phyloP scores from a whole-genome alignment of 2,113 vertebrate species.

The Pelusios castaneus region DNA sequence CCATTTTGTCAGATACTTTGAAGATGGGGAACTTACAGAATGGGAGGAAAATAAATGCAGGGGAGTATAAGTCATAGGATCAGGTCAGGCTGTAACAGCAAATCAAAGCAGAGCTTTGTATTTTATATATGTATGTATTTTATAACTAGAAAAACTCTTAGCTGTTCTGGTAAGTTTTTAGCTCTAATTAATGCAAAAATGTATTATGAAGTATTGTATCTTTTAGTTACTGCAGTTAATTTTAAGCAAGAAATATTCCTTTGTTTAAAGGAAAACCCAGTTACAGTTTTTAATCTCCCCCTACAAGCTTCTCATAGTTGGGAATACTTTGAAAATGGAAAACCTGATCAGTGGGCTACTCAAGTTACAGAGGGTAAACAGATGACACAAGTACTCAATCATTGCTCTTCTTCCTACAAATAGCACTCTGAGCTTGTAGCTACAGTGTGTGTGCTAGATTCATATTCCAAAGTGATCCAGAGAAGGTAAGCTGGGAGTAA shows the following conservation, averaged over 20 bases:
- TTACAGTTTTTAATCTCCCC: not conserved
- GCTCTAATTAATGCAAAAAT: not conserved
- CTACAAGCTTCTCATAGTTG: accelerated
- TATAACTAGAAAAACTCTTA: not conserved
- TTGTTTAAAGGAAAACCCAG: not conserved
- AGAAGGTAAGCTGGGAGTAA: not conserved
- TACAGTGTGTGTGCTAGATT: not conserved
- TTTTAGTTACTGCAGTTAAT: not conserved
- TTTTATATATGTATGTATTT: not conserved
- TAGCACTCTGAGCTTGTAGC: not conserved
- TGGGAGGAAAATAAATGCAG: too few species aligned
- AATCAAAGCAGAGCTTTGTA: too few species aligned
- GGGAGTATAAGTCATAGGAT: too few species aligned
- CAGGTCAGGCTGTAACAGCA: too few species aligned
- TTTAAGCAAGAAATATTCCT: not conserved
- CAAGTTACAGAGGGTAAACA: not conserved
- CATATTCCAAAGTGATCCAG: not conserved
- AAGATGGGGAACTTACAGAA: too few species aligned
- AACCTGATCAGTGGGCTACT: not conserved
- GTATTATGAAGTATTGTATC: not conserved
- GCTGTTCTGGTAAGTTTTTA: not conserved
- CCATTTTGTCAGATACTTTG: too few species aligned
- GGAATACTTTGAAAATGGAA: constrained; percentile 24
- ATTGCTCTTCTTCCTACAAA: not conserved
- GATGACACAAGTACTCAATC: not conserved